Conservation (phyloP, 2,797 vertebrate genomes). For the Enteromius paludinosus region DNA sequence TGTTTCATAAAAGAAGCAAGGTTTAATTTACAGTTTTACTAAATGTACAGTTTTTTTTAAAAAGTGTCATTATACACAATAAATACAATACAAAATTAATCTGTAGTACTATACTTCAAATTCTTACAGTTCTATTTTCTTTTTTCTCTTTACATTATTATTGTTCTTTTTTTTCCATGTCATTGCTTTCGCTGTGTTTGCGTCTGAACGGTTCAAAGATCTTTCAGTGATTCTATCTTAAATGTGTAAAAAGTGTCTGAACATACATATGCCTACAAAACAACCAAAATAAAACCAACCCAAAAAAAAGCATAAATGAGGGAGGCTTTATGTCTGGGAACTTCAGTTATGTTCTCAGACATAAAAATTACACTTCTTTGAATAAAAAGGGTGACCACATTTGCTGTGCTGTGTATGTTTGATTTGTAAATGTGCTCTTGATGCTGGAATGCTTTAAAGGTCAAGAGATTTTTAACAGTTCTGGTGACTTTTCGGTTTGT, state of each 20-base stretch:
- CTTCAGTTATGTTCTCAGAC: background rate
- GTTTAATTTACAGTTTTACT: slow-evolving; percentile 99
- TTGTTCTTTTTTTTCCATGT: slow-evolving; percentile 82
- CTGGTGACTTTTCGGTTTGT: background rate
- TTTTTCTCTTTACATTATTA: slow-evolving; percentile 80
- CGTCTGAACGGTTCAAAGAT: slow-evolving; percentile 77
- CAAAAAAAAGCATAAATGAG: slow-evolving; percentile 5
- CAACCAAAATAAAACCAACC: background rate
- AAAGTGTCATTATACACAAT: slow-evolving; percentile 98
- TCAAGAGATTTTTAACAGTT: slow-evolving; percentile 25
- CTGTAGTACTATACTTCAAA: slow-evolving; percentile 96
- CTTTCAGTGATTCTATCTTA: slow-evolving; percentile 47
- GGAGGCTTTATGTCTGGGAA: background rate
- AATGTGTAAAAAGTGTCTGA: slow-evolving; percentile 12
- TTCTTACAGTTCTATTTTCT: slow-evolving; percentile 80
- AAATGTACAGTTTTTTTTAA: slow-evolving; percentile 98
- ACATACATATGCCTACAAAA: slow-evolving; percentile 36
- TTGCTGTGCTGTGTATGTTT: slow-evolving; percentile 16
- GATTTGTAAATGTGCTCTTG: slow-evolving; percentile 39
- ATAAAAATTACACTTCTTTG: background rate
- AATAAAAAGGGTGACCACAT: background rate
- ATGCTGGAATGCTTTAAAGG: slow-evolving; percentile 41
- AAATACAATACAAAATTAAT: slow-evolving; percentile 99
- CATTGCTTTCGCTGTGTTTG: slow-evolving; percentile 80
- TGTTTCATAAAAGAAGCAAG: slow-evolving; percentile 90